Conservation (phyloP, 2,888 invertebrate species). For the Drosophila tanythrix region DNA sequence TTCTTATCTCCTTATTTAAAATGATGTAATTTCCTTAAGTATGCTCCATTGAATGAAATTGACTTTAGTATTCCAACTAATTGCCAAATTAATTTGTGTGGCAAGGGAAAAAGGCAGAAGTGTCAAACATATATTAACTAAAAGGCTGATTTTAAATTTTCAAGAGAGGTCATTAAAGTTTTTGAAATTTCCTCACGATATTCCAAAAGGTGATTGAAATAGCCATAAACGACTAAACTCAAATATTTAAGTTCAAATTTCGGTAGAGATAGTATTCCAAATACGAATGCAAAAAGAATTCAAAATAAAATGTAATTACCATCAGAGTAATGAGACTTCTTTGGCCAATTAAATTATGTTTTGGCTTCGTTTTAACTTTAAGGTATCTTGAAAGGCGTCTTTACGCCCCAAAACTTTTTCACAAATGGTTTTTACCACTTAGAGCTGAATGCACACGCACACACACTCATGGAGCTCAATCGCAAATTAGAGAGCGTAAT, state of each 20-base stretch:
- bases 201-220: neutral
- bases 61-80: neutral
- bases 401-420: neutral
- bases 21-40: neutral
- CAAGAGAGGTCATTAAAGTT: neutral
- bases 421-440: neutral
- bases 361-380: neutral
- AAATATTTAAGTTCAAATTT: neutral
- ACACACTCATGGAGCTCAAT: conserved; percentile 8
- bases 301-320: neutral
- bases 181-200: neutral
- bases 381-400: neutral
- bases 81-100: neutral
- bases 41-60: neutral
- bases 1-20: neutral
- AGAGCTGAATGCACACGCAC: conserved; percentile 1
- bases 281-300: neutral
- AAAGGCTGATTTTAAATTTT: neutral
- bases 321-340: neutral
- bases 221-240: neutral
- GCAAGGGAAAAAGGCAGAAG: too few relatives aligned
- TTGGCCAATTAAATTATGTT: neutral
- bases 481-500: neutral
- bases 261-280: neutral
- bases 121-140: neutral